Conservation (phyloP, 2,113 vertebrate species). For the Saguinus midas region DNA sequence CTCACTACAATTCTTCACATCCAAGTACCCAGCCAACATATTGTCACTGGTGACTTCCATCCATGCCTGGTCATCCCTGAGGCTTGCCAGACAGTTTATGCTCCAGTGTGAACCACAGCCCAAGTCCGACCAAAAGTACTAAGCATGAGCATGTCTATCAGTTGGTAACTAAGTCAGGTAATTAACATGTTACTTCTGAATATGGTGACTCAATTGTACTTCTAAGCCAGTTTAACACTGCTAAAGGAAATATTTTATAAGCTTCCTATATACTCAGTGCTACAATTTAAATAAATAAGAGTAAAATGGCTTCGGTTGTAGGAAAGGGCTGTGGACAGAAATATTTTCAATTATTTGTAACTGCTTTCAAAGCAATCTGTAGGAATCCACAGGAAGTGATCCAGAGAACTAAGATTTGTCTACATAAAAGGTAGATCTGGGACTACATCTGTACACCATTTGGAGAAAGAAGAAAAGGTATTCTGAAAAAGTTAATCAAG, state of each 20-base stretch:
- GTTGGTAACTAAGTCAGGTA: background rate
- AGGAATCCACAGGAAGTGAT: background rate
- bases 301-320: background rate
- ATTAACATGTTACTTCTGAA: background rate
- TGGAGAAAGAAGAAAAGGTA: background rate
- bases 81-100: background rate
- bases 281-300: background rate
- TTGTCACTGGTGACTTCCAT: background rate
- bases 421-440: background rate
- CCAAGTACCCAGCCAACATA: background rate
- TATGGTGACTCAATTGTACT: background rate
- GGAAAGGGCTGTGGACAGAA: constrained; percentile 11
- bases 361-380: background rate
- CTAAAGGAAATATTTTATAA: constrained; percentile 8
- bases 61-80: background rate
- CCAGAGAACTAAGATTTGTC: background rate
- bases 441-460: background rate
- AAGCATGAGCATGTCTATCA: background rate
- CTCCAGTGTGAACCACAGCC: background rate
- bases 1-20: background rate
- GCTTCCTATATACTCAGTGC: background rate
- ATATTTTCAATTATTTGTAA: constrained; percentile 25
- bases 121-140: background rate
- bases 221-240: background rate
- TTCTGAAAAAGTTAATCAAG: constrained; percentile 30